Conservation (phyloP, 2,797 vertebrate genomes). For the Sardinella longiceps region DNA sequence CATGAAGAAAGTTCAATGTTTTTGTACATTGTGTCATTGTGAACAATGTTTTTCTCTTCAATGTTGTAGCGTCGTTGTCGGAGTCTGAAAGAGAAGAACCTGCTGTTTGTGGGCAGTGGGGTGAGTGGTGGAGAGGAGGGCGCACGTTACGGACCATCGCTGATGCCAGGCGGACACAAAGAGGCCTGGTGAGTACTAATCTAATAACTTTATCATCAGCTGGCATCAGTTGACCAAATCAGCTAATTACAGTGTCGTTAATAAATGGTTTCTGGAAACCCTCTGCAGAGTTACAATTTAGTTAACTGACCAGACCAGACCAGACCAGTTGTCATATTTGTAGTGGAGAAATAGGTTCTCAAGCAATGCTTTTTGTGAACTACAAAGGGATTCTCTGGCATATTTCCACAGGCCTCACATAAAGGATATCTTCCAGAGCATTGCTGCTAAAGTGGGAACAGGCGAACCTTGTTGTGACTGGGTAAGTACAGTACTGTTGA, state of each 20-base stretch:
- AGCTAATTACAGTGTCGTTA: neutral
- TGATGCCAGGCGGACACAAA: constrained; percentile 95
- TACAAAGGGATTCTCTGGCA: neutral
- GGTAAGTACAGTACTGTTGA: constrained; percentile 79
- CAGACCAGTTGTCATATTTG: neutral
- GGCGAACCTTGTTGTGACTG: constrained; percentile 98
- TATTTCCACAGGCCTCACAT: constrained; percentile 86
- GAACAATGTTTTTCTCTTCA: constrained; percentile 21
- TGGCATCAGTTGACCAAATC: neutral
- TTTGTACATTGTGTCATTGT: neutral
- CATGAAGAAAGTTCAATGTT: too few species aligned
- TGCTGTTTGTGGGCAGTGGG: constrained; percentile 95
- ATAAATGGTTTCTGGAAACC: constrained; percentile 5
- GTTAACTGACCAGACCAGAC: too few species aligned
- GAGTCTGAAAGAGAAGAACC: constrained; percentile 83
- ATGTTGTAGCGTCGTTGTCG: constrained; percentile 85
- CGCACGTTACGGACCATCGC: constrained; percentile 91
- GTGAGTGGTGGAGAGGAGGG: constrained; percentile 98
- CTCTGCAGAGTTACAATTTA: neutral
- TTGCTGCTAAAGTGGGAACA: constrained; percentile 94
- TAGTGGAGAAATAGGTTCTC: neutral
- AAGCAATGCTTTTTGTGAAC: neutral
- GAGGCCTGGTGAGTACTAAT: constrained; percentile 88
- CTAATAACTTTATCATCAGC: neutral
- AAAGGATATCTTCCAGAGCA: constrained; percentile 94